A percentile compares a stretch with the other conserved stretches of the same genome.
Evolutionary conservation across 2,797 vertebrate genomes (phyloP).

Genomic region (Aratinga solstitialis): DNA sequence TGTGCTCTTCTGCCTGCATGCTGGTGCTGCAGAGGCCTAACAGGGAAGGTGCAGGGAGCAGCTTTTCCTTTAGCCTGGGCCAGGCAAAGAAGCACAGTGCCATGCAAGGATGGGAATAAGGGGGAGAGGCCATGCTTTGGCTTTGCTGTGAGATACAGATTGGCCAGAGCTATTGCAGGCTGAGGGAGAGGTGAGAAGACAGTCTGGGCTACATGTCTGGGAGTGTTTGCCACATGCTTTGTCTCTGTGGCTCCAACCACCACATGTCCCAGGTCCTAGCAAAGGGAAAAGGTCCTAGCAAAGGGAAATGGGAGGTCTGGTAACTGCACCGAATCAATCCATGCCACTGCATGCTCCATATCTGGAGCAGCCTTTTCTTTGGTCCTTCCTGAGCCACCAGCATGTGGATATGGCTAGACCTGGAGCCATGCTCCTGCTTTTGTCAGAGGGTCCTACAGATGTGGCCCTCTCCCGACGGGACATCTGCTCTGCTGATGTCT

Average conservation of each 20-base stretch:
- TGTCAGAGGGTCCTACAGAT: neutral
- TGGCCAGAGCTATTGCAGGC: neutral
- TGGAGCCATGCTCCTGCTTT: neutral
- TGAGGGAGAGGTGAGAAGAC: neutral
- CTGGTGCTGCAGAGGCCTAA: neutral
- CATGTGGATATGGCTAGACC: rapidly evolving
- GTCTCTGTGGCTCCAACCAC: neutral
- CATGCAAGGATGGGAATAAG: neutral
- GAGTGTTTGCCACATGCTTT: neutral
- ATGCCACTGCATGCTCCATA: rapidly evolving
- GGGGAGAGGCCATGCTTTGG: neutral
- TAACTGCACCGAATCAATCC: rapidly evolving
- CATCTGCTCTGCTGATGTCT: neutral
- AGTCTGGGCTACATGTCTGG: neutral
- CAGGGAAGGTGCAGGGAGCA: neutral
- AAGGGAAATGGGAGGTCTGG: neutral
- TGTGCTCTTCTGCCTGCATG: neutral
- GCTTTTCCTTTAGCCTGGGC: neutral
- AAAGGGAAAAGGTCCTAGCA: neutral
- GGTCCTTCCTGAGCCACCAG: neutral
- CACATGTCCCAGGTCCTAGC: neutral
- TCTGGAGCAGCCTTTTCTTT: neutral
- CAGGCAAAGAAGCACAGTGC: neutral
- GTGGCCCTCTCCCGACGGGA: neutral
- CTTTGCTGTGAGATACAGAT: neutral